Percentiles rank a stretch among this genome's conserved stretches.
phyloP scores from a whole-genome alignment of 2,113 vertebrate genomes.

The Alligator sinensis region DNA sequence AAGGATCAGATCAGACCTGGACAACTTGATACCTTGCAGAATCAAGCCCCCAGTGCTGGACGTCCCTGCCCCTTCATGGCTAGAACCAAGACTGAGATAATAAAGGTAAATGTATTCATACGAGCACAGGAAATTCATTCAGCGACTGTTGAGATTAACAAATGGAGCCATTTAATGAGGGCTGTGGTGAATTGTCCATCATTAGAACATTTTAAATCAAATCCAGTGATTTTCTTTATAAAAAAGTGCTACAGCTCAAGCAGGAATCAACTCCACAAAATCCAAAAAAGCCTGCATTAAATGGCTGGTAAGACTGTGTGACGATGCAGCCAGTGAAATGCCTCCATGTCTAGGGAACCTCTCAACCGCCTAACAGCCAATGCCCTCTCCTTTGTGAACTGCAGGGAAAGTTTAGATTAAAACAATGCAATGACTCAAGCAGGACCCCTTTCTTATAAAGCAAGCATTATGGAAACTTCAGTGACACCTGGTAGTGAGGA shows the following conservation, averaged over 20 bases:
- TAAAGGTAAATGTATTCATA: neutral
- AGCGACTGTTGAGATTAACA: neutral
- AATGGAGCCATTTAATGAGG: neutral
- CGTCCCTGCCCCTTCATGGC: neutral
- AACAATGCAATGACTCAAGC: neutral
- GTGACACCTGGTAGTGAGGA: neutral
- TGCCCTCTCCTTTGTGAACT: neutral
- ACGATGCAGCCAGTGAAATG: neutral
- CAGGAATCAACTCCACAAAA: too few relatives aligned
- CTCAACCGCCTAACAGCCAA: neutral
- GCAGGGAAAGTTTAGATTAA: neutral
- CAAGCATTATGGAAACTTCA: neutral
- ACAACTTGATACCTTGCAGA: neutral
- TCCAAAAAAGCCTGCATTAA: too few relatives aligned
- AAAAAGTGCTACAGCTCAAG: too few relatives aligned
- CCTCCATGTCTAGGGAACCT: neutral
- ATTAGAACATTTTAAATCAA: too few relatives aligned
- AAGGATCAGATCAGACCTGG: neutral
- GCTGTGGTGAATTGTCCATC: too few relatives aligned
- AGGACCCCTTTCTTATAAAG: neutral
- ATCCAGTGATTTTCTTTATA: too few relatives aligned
- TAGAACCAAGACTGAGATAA: fast-evolving
- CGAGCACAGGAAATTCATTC: fast-evolving
- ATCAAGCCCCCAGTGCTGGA: neutral
- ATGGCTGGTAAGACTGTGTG: too few relatives aligned